A percentile compares a stretch with the other conserved stretches of the same genome.
Conservation (phyloP, 2,888 invertebrate species). For the Drosophila kambysellisi region DNA sequence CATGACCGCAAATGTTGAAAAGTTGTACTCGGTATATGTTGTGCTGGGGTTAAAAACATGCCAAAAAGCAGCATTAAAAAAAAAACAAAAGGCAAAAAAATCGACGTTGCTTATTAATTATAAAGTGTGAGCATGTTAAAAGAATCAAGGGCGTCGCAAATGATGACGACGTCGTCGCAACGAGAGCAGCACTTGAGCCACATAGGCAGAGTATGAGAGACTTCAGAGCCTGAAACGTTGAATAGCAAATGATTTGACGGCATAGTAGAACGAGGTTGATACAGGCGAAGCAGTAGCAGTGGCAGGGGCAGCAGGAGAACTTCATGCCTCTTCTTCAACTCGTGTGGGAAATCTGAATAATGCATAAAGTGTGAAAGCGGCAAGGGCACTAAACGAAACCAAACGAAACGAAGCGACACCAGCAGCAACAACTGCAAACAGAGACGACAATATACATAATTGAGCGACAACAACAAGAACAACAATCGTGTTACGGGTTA, state of each 20-base stretch:
- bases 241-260: slow-evolving; percentile 38
- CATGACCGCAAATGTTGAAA: slow-evolving; percentile 74
- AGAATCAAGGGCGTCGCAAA: slow-evolving; percentile 76
- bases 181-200: slow-evolving; percentile 30
- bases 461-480: slow-evolving; percentile 65
- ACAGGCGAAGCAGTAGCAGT: not conserved
- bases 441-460: slow-evolving; percentile 73
- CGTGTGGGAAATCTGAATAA: slow-evolving; percentile 79
- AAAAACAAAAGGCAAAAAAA: slow-evolving; percentile 42
- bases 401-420: slow-evolving; percentile 55
- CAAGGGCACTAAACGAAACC: slow-evolving; percentile 70
- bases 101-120: slow-evolving; percentile 75
- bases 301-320: slow-evolving; percentile 5
- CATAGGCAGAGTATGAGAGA: slow-evolving; percentile 10
- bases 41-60: slow-evolving; percentile 52
- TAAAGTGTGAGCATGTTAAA: slow-evolving; percentile 77
- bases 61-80: slow-evolving; percentile 23
- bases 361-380: slow-evolving; percentile 80
- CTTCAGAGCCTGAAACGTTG: slow-evolving; percentile 31
- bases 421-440: slow-evolving; percentile 48
- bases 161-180: slow-evolving; percentile 51
- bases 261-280: slow-evolving; percentile 1
- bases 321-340: slow-evolving; percentile 22
- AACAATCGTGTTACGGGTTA: slow-evolving; percentile 68
- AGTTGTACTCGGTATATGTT: slow-evolving; percentile 35